phyloP scores from a whole-genome alignment of 2,888 invertebrate species.

The Drosophila macrothrix region DNA sequence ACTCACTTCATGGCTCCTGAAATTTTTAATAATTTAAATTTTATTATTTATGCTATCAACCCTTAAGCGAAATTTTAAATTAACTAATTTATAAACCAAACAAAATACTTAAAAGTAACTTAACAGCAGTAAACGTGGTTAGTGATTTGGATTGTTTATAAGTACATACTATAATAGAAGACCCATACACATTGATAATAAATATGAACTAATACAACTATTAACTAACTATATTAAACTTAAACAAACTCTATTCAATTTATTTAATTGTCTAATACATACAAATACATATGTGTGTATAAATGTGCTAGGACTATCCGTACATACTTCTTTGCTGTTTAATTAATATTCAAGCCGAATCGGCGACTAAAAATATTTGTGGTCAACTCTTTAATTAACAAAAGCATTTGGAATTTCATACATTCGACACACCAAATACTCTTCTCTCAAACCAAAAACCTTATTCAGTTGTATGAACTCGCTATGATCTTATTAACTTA shows the following conservation, averaged over 20 bases:
- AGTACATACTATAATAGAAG: constrained; percentile 52
- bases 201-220: constrained; percentile 27
- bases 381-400: constrained; percentile 46
- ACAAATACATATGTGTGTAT: not conserved
- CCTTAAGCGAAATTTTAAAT: constrained; percentile 5
- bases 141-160: constrained; percentile 82
- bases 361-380: constrained; percentile 31
- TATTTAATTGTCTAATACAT: constrained; percentile 51
- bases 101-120: constrained; percentile 40
- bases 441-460: constrained; percentile 13
- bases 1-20: constrained; percentile 16
- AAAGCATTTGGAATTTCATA: constrained; percentile 26
- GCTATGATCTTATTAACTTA: constrained; percentile 3
- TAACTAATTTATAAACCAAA: constrained; percentile 22
- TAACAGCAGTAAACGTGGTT: constrained; percentile 81
- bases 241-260: constrained; percentile 20
- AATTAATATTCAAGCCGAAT: constrained; percentile 44
- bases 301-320: constrained; percentile 4
- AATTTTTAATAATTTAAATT: constrained; percentile 19
- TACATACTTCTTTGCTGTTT: constrained; percentile 25
- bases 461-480: constrained; percentile 22
- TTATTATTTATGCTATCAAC: constrained; percentile 33
- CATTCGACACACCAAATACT: constrained; percentile 8
- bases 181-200: constrained; percentile 42
- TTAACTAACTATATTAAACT: constrained; percentile 39